Conservation (phyloP, 2,113 vertebrate species). For the Petrocephalus microphthalmus region DNA sequence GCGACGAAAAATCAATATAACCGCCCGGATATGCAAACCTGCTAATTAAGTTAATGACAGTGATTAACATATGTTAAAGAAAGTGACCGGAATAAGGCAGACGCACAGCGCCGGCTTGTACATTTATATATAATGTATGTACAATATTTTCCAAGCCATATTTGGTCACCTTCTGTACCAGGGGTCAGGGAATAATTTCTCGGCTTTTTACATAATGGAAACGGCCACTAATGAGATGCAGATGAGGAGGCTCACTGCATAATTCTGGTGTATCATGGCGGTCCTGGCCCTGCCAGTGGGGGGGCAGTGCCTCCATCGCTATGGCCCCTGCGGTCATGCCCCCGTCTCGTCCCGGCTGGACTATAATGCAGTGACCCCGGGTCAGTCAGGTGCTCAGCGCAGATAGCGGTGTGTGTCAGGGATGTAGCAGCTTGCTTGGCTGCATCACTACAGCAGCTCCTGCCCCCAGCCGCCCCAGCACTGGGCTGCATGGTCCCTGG, state of each 20-base stretch:
- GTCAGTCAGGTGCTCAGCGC: neutral
- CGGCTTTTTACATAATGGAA: neutral
- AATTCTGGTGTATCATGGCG: neutral
- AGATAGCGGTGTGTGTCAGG: neutral
- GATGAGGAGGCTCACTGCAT: neutral
- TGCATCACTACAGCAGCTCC: neutral
- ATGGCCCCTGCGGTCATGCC: neutral
- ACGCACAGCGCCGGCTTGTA: neutral
- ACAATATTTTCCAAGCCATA: slow-evolving; percentile 3
- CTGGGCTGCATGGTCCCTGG: neutral
- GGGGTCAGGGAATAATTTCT: slow-evolving; percentile 11
- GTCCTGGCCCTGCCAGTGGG: neutral
- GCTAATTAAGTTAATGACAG: neutral
- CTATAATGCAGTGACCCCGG: neutral
- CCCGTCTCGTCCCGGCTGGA: neutral
- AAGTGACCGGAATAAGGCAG: neutral
- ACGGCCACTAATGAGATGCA: neutral
- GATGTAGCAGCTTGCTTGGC: neutral
- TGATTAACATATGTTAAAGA: slow-evolving; percentile 3
- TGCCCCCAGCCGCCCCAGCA: neutral
- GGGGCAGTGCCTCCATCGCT: neutral
- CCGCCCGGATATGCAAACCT: neutral
- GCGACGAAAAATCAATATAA: neutral
- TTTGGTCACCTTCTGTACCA: slow-evolving; percentile 7
- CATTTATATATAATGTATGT: slow-evolving; percentile 10